A percentile compares a stretch with the other conserved stretches of the same genome.
These are phyloP conservation scores for Lepidostoma basale DNA, from an alignment of 1,140 invertebrate species.

Conservation along the genomic window DNA sequence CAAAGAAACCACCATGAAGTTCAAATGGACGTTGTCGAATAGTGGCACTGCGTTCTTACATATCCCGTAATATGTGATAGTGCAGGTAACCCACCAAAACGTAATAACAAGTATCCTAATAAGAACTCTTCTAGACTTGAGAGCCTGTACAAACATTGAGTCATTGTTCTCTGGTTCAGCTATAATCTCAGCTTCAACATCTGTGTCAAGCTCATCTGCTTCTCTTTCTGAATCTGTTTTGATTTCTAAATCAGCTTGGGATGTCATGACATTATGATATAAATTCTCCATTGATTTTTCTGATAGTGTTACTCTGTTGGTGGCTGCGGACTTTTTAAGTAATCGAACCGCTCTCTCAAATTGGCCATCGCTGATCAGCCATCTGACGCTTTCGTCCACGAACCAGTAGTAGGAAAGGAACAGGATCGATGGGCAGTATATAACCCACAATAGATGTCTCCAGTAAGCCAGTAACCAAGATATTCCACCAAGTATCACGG, in stretches of 20 bases:
- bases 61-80: too few relatives aligned
- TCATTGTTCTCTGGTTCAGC: constrained; percentile 21
- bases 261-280: constrained; percentile 50
- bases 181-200: constrained; percentile 48
- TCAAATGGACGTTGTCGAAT: too few relatives aligned
- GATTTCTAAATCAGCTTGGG: not conserved
- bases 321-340: constrained; percentile 66
- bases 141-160: constrained; percentile 58
- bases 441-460: constrained; percentile 69
- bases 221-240: constrained; percentile 47
- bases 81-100: constrained; percentile 74
- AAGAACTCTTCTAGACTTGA: constrained; percentile 66
- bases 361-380: constrained; percentile 75
- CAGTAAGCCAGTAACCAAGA: constrained; percentile 75
- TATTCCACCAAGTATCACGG: constrained; percentile 69
- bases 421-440: constrained; percentile 72
- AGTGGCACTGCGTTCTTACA: too few relatives aligned
- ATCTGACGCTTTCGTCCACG: constrained; percentile 73
- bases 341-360: constrained; percentile 66
- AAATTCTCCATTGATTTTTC: constrained; percentile 62
- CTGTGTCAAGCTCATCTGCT: constrained; percentile 36
- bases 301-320: constrained; percentile 69
- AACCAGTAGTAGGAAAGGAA: constrained; percentile 69
- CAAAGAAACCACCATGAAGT: too few relatives aligned
- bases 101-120: constrained; percentile 70